Evolutionary conservation across 1,140 invertebrate genomes (phyloP), one percentile per base, ranked within the genome.

Genomic region (Zaprionus ornatus): DNA sequence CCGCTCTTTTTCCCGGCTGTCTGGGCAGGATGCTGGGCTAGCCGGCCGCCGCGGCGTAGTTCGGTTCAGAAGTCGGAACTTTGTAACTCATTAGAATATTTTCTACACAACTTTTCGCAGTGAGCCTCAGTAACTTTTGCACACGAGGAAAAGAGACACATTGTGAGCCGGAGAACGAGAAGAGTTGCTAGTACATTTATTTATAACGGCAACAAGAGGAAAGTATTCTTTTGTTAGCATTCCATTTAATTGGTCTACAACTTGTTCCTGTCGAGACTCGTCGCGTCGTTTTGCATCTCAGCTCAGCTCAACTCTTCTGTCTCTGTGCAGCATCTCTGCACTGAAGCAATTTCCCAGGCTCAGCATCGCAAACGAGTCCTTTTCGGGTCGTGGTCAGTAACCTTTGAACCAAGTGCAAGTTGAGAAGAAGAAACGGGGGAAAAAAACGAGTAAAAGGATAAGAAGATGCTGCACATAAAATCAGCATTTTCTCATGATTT

Each of bases 41-140:
- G 45, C 45, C 45, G 19, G 45, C 45, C 12, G 17, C 12, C 45
- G 45, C 45, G n/a, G 45, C 45, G 17, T 23, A 23, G 17, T 50
- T 48, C 45, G 9, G 45, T 21, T 48, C 19, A 17, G 40, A 45
- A 50, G 45, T 63, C 25, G 40, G 48, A 87, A 87, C 85, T 88
- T 88, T 84, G 84, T 80, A 78, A 74, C 84, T 87, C 84, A 87
- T 87, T 87, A 87, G 84, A 87, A 87, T 87, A 87, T 84, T 87
- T 88, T 88, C 84, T 84, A 79, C 68, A 76, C 48, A 79, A 75
- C 61, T 78, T 78, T 70, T 78, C 67, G 48, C 60, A 66, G 21
- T 32, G 37, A 62, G 64, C 37, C 63, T 60, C 66, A 23, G 80
- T 74, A 85, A 85, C 57, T 66, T 87, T 77, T 54, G 6, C 52